Conservation (phyloP, 2,113 vertebrate genomes). For the Fregetta grallaria region DNA sequence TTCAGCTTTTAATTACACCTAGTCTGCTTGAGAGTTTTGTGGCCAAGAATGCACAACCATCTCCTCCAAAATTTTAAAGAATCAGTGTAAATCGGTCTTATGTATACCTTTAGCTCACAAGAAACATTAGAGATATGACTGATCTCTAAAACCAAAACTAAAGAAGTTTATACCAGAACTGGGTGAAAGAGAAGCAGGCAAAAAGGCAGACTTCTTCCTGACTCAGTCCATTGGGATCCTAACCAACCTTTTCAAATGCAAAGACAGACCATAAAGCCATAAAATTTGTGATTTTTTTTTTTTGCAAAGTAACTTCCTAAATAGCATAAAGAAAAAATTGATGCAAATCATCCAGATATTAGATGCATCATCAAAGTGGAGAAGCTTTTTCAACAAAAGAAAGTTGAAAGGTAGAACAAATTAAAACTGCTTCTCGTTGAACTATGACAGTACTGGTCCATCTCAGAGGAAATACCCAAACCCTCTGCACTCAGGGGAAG, state of each 20-base stretch:
- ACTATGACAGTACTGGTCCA: neutral
- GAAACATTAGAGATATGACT: neutral
- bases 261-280: neutral
- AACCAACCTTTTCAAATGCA: neutral
- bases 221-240: neutral
- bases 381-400: neutral
- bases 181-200: neutral
- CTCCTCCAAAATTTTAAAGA: neutral
- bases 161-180: neutral
- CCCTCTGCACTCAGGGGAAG: neutral
- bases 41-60: neutral
- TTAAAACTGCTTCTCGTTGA: neutral
- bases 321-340: neutral
- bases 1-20: neutral
- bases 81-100: neutral
- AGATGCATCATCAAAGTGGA: neutral
- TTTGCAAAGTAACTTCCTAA: neutral
- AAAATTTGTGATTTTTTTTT: neutral
- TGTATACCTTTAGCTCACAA: neutral
- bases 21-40: neutral
- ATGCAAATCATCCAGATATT: neutral
- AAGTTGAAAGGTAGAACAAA: neutral
- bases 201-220: neutral
- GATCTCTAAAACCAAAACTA: neutral
- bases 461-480: neutral